A percentile compares a stretch with the other conserved stretches of the same genome.
Conservation (phyloP, 2,113 vertebrate genomes). For the Oceanodroma tethys region DNA sequence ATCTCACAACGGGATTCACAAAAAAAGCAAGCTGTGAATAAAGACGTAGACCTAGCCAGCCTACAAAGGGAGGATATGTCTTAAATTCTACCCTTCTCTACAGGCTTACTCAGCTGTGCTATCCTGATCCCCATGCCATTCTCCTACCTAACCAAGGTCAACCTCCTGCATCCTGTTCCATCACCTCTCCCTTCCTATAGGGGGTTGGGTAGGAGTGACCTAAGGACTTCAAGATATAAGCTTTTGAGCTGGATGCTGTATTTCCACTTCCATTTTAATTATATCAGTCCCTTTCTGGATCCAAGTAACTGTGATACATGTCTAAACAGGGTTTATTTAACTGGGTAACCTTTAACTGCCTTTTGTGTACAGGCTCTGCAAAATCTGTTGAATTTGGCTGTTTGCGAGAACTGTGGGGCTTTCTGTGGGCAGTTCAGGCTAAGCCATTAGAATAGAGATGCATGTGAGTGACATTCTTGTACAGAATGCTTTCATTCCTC, state of each 20-base stretch:
- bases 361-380: not conserved
- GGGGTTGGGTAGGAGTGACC: not conserved
- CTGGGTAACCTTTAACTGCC: not conserved
- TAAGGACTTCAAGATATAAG: not conserved
- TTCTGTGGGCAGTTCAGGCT: not conserved
- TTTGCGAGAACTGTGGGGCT: not conserved
- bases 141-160: not conserved
- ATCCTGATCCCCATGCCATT: not conserved
- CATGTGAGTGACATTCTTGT: not conserved
- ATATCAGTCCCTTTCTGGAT: not conserved
- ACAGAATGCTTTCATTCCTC: not conserved
- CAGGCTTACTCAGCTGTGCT: not conserved
- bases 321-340: not conserved
- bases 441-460: not conserved
- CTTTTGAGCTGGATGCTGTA: not conserved
- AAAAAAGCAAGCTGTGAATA: not conserved
- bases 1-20: not conserved
- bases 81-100: not conserved
- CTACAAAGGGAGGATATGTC: not conserved
- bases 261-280: not conserved
- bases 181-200: not conserved
- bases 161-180: not conserved
- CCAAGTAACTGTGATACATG: not conserved
- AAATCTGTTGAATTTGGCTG: not conserved
- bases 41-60: not conserved